Conservation (phyloP, 1,140 invertebrate genomes). For the Colletes gigas region DNA sequence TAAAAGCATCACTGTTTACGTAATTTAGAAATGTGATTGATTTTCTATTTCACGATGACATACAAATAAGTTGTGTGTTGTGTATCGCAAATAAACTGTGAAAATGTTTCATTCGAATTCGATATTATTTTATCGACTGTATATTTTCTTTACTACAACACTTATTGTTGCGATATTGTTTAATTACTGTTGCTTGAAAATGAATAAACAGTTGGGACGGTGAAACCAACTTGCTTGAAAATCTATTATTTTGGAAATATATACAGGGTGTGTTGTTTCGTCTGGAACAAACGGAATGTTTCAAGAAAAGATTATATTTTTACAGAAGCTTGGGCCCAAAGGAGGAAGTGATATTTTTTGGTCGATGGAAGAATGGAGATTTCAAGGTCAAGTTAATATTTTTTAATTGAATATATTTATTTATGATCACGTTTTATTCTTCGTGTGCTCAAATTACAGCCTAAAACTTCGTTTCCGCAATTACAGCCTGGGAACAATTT, state of each 20-base stretch:
- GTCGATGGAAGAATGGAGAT: no score
- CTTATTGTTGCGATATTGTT: background rate
- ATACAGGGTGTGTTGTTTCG: no score
- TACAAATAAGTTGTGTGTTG: background rate
- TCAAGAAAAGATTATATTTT: no score
- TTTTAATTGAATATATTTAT: no score
- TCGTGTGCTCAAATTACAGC: no score
- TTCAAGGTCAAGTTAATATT: no score
- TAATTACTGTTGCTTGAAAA: background rate
- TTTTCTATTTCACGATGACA: constrained; percentile 2
- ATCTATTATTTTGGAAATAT: background rate
- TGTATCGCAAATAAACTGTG: constrained; percentile 24
- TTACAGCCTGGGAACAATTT: no score
- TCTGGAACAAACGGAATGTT: no score
- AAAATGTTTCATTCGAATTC: background rate
- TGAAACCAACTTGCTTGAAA: background rate
- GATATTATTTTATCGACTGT: constrained; percentile 4
- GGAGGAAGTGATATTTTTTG: no score
- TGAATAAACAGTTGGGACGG: background rate
- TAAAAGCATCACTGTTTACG: background rate
- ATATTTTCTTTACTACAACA: constrained; percentile 7
- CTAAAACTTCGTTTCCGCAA: no score
- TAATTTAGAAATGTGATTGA: constrained; percentile 11
- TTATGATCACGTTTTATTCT: no score
- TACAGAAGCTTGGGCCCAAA: no score